Percentiles rank a stretch among this genome's conserved stretches.
Conservation (phyloP, 2,888 invertebrate species). For the Xestia xanthographa region DNA sequence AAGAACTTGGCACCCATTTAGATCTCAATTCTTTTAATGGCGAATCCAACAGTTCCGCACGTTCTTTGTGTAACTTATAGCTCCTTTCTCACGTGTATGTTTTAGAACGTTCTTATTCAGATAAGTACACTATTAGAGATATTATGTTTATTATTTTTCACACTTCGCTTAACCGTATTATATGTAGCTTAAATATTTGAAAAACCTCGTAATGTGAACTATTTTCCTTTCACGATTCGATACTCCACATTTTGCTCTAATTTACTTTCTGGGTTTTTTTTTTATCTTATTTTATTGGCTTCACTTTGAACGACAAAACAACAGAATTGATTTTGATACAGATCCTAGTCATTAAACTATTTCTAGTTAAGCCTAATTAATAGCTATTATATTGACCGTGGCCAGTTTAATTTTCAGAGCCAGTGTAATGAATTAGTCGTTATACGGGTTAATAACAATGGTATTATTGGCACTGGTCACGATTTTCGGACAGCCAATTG, state of each 20-base stretch:
- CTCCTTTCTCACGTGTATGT: neutral
- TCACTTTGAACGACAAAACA: neutral
- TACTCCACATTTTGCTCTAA: neutral
- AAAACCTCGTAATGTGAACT: neutral
- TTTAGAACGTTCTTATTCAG: neutral
- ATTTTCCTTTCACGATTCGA: neutral
- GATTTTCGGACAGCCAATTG: conserved; percentile 11
- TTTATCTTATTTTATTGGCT: neutral
- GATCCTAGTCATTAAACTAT: neutral
- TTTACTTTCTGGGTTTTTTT: neutral
- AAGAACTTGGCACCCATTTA: conserved; percentile 26
- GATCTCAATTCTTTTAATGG: conserved; percentile 21
- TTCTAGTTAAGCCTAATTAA: neutral
- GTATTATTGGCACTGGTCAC: conserved; percentile 3
- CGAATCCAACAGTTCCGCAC: neutral
- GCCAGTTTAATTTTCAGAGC: neutral
- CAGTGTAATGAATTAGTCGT: neutral
- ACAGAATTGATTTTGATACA: neutral
- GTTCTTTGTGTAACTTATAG: conserved; percentile 8
- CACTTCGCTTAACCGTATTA: neutral
- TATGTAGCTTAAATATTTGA: neutral
- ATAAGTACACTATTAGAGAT: no score
- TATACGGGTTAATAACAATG: neutral
- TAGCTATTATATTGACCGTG: neutral
- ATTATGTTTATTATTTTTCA: neutral